Evolutionary conservation across 2,888 invertebrate genomes (phyloP).

Genomic region (Lissocephala sabroskyi): DNA sequence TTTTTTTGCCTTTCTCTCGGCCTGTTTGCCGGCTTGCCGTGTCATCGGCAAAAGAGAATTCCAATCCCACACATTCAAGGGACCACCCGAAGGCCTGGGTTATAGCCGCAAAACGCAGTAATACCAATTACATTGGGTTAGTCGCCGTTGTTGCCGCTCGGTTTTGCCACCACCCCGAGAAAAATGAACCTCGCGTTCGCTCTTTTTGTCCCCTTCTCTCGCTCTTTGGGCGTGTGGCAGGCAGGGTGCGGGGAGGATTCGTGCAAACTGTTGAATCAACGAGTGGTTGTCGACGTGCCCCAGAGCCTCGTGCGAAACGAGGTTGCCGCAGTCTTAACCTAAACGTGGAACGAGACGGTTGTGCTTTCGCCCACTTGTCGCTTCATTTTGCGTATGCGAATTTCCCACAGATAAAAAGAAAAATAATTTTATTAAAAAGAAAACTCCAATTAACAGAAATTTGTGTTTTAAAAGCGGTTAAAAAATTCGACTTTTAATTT

Average conservation of each 20-base stretch:
- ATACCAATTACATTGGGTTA: slow-evolving; percentile 55
- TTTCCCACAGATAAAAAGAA: background rate
- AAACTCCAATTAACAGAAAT: background rate
- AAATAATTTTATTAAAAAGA: too few relatives aligned
- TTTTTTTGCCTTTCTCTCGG: too few relatives aligned
- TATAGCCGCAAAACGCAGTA: slow-evolving; percentile 24
- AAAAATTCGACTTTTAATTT: too few relatives aligned
- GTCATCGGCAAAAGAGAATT: slow-evolving; percentile 18
- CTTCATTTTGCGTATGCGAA: background rate
- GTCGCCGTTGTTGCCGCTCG: too few relatives aligned
- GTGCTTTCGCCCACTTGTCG: slow-evolving; percentile 20
- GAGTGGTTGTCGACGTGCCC: slow-evolving; percentile 57
- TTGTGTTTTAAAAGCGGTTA: background rate
- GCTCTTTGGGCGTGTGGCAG: slow-evolving; percentile 14
- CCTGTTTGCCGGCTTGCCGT: too few relatives aligned
- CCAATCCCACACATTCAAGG: too few relatives aligned
- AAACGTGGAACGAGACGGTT: slow-evolving; percentile 60
- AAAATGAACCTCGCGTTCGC: too few relatives aligned
- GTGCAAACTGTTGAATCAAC: slow-evolving; percentile 59
- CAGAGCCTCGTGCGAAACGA: slow-evolving; percentile 23
- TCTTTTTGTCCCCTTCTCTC: too few relatives aligned
- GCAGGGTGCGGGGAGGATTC: slow-evolving; percentile 16
- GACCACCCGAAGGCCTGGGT: too few relatives aligned
- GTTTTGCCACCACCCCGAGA: too few relatives aligned
- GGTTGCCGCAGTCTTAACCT: slow-evolving; percentile 45